phyloP scores from a whole-genome alignment of 2,113 vertebrate genomes.

The Prunella fulvescens region DNA sequence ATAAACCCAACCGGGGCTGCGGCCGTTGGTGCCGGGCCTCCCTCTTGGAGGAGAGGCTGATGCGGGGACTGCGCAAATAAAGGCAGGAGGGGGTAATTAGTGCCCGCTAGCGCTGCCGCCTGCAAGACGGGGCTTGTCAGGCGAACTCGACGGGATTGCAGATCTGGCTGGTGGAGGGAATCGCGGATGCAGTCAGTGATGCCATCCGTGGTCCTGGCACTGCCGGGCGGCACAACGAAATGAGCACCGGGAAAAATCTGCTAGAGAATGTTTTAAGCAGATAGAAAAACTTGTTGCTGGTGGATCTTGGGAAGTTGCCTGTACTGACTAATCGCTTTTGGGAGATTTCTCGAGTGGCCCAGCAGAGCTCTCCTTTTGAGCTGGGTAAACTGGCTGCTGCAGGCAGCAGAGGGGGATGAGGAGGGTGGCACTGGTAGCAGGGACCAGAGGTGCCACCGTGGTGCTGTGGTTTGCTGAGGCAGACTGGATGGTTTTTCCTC shows the following conservation, averaged over 20 bases:
- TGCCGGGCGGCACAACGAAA: rapidly evolving
- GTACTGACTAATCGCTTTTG: background rate
- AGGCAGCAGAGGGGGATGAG: background rate
- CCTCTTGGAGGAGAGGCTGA: background rate
- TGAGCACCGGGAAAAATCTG: background rate
- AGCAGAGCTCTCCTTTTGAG: background rate
- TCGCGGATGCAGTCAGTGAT: background rate
- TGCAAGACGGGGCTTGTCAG: conserved; percentile 33
- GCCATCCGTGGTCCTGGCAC: background rate
- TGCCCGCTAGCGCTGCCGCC: background rate
- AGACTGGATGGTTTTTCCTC: background rate
- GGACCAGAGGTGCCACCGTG: background rate
- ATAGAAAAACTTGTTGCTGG: background rate
- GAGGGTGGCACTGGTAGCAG: background rate
- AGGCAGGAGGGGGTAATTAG: conserved; percentile 26
- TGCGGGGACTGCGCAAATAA: background rate
- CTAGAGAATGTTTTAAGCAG: background rate
- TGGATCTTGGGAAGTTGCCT: background rate
- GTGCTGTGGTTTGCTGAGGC: background rate
- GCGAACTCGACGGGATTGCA: background rate
- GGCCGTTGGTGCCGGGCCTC: background rate
- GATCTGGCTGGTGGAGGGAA: background rate
- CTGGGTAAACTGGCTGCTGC: background rate
- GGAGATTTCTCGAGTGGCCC: background rate
- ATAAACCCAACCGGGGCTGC: background rate